Evolutionary conservation across 23 tunicate genomes (phyloP).

Genomic region (Ciona savignyi): DNA sequence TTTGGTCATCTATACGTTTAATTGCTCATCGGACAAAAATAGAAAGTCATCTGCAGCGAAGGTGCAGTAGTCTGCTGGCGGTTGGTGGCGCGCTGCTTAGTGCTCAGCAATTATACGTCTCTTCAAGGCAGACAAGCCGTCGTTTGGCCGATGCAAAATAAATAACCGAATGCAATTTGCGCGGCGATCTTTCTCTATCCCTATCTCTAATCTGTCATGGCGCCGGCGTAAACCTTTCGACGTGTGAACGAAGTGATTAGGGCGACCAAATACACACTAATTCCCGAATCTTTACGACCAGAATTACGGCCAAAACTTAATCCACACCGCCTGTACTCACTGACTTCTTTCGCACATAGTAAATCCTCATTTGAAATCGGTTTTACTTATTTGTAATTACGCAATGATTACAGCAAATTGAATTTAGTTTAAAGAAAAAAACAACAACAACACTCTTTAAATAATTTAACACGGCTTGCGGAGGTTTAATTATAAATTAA

Average conservation of each 20-base stretch:
- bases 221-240: not conserved
- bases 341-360: no score
- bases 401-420: not conserved
- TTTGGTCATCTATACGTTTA: not conserved
- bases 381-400: not conserved
- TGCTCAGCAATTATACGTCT: not conserved
- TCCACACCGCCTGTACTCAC: no score
- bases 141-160: not conserved
- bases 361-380: no score
- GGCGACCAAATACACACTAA: not conserved
- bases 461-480: not conserved
- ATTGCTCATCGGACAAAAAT: not conserved
- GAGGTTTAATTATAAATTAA: no score
- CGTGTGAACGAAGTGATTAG: not conserved
- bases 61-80: not conserved
- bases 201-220: not conserved
- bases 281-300: no score
- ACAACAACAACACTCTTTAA: not conserved
- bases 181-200: not conserved
- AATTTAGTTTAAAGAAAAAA: not conserved
- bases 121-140: not conserved
- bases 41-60: not conserved
- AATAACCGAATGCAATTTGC: constrained; percentile 1
- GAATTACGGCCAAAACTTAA: no score
- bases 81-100: not conserved